These are phyloP conservation scores for Caenorhabditis japonica DNA, from an alignment of 2,888 invertebrate genomes.

Conservation along the genomic window DNA sequence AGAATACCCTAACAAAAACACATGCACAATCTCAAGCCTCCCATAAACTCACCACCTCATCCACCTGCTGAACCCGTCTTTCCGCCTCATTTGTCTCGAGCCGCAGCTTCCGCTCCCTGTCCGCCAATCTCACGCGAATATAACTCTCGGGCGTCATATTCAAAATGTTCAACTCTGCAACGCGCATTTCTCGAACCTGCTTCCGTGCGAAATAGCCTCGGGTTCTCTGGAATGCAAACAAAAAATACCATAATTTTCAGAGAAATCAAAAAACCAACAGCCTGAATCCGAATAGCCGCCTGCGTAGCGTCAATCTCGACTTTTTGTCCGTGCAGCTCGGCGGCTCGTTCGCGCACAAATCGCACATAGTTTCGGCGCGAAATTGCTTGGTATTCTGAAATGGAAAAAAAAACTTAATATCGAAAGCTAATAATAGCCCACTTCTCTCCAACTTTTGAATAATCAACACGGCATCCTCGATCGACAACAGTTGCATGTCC, in stretches of 20 bases:
- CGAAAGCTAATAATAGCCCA: slow-evolving; percentile 20
- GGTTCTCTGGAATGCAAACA: slow-evolving; percentile 63
- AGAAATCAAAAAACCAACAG: slow-evolving; percentile 42
- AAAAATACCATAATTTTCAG: too few species aligned
- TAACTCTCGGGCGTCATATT: slow-evolving; percentile 56
- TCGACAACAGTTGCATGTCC: slow-evolving; percentile 54
- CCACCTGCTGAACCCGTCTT: slow-evolving; percentile 20
- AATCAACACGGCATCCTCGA: slow-evolving; percentile 69
- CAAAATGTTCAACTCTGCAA: slow-evolving; percentile 56
- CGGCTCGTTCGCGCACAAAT: slow-evolving; percentile 69
- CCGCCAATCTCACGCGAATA: slow-evolving; percentile 36
- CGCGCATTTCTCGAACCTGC: slow-evolving; percentile 59
- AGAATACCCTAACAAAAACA: too few species aligned
- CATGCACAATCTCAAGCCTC: too few species aligned
- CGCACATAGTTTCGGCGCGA: slow-evolving; percentile 66
- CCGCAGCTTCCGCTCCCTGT: slow-evolving; percentile 18
- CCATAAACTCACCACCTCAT: slow-evolving; percentile 20
- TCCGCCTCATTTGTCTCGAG: neutral
- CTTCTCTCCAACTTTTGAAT: slow-evolving; percentile 70
- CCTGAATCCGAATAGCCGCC: slow-evolving; percentile 70
- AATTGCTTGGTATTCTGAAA: slow-evolving; percentile 70
- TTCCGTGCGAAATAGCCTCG: slow-evolving; percentile 69
- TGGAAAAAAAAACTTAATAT: neutral
- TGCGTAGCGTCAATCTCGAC: slow-evolving; percentile 64
- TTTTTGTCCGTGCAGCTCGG: slow-evolving; percentile 61